Percentiles rank a stretch among this genome's conserved stretches.
Evolutionary conservation across 2,113 vertebrate species (phyloP).

Genomic region (Prietella phreatophila): DNA sequence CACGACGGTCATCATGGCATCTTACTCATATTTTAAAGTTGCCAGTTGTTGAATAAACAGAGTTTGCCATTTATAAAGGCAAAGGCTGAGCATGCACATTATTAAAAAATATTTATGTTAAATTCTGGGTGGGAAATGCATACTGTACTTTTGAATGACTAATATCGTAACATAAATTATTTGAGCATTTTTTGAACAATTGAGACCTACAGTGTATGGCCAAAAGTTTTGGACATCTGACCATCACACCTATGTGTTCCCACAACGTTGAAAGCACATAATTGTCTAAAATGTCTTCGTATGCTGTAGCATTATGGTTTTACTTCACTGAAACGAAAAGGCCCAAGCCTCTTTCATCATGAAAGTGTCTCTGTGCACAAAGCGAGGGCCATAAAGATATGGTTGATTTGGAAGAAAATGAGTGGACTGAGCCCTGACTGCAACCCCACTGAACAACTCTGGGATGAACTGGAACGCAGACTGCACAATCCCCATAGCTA

Average conservation of each 20-base stretch:
- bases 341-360: background rate
- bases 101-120: background rate
- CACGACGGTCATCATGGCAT: background rate
- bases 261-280: background rate
- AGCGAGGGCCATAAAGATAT: no score
- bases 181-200: background rate
- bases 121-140: background rate
- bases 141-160: background rate
- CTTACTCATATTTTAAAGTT: background rate
- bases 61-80: background rate
- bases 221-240: background rate
- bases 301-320: background rate
- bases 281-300: background rate
- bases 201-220: background rate
- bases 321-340: background rate
- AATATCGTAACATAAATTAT: background rate
- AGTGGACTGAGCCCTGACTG: background rate
- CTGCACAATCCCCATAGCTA: background rate
- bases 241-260: background rate
- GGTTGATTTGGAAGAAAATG: background rate
- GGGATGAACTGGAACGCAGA: background rate
- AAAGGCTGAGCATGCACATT: background rate
- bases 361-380: background rate
- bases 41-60: background rate
- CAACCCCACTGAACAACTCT: background rate